Base-by-base conservation (phyloP, 2,888 invertebrate genomes). In the Schizaphis graminum region DNA sequence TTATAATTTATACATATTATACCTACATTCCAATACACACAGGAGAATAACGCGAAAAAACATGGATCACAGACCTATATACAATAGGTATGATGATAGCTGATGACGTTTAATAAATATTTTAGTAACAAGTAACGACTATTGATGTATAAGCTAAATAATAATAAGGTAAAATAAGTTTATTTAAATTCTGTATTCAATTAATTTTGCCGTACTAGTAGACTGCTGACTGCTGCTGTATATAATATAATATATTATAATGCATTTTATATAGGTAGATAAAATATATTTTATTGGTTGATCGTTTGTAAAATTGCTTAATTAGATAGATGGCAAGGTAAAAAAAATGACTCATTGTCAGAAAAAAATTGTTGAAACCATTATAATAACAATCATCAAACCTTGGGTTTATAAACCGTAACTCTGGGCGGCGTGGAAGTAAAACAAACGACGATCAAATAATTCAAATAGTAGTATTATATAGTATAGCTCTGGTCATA, bases 331-430 rank as follows among this genome's bases (percentile, higher is more conserved):
- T 28, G 8, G 91, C 91, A 84, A 91, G 84, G 91, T 91, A 91
- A 77, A 2, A 53, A 1, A 53, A 53, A 35, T n/a, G 56, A 41
- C 35, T 57, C 41, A 57, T 24, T 91, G 10, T 47, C 28, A 47
- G 24, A 26, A 91, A 91, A 77, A 91, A 49, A 91, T 84, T 53
- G 53, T 41, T 53, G 13, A 53, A 91, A 49, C 35, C 77, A 35
- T 49, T 49, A 90, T 91, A 91, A 90, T 90, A 28, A 67, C 44
- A 77, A 77, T 35, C 77, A 44, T 85, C 44, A 44, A 85, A 91
- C 91, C 91, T 91, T 91, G 85, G 56, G 85, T 85, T 85, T 85
- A 56, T 41, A 44, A 85, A 91, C 91, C 84, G 91, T 85, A 85
- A 91, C 41, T 90, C 35, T 77, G 26, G 41, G 28, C 3, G 26